Base-by-base conservation (phyloP, 1,140 invertebrate species). In the Cherax quadricarinatus region DNA sequence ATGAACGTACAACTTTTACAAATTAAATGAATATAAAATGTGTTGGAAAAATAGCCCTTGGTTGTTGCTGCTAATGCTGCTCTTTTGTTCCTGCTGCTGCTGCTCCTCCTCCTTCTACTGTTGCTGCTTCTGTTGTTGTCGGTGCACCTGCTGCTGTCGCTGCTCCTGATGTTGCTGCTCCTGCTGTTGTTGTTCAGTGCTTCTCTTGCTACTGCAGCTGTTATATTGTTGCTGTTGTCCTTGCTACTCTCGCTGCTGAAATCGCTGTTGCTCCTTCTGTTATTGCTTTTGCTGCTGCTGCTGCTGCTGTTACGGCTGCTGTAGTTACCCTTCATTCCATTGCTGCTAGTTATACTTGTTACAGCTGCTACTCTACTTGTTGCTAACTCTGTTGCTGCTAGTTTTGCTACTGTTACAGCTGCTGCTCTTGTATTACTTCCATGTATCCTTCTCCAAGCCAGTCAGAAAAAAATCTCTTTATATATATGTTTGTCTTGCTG, bases 401-500 rank as follows among this genome's bases (percentile, higher is more conserved):
- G 18, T 66, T 16, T 66, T 66, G 4, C 12, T 66, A 5, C 62
- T 66, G 62, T 18, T 66, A 18, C 4, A 6, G 4, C 16, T 5
- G 14, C 62, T 66, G 10, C 12, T 18, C 0, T 66, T 18, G 24
- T 53, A 30, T 30, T 70, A 24, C n/a, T 87, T 87, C 85, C 85
- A 87, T 87, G 85, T 75, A 87, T 75, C 48, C 73, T 79, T 87
- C 51, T 78, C 85, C 21, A 41, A 78, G 70, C 48, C 49, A 24
- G 81, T 62, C 51, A 48, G 81, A 53, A 89, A 82, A 83, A 84
- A 84, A 49, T 83, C 30, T 84, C 79, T 49, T 88, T 88, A 88
- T 88, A 78, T 88, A 88, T 88, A 88, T 88, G 86, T 88, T 88
- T 88, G 86, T 88, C 86, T 88, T 88, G 86, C 75, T 81, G 86